Evolutionary conservation across 2,113 vertebrate species (phyloP).

Genomic region (Hydropotes inermis): DNA sequence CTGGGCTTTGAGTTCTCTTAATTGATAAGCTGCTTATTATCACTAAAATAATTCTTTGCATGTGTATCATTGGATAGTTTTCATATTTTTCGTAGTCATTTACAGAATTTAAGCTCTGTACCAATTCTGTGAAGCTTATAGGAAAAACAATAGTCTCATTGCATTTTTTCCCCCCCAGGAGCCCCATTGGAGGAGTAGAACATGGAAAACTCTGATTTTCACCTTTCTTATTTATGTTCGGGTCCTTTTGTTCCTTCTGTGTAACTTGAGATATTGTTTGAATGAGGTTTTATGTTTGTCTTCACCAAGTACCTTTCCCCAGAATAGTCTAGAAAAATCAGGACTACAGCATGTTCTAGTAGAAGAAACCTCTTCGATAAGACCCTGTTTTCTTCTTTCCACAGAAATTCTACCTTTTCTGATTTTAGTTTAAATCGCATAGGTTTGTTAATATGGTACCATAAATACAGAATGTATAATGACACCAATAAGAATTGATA

Average conservation of each 20-base stretch:
- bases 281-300: not conserved
- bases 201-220: not conserved
- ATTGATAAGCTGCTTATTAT: not conserved
- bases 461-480: slow-evolving; percentile 1
- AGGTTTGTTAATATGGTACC: not conserved
- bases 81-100: slow-evolving; percentile 1
- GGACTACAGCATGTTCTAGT: not conserved
- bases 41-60: not conserved
- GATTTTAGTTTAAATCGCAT: not conserved
- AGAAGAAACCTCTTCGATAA: not conserved
- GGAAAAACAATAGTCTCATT: not conserved
- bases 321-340: not conserved
- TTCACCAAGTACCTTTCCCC: not conserved
- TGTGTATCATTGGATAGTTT: slow-evolving; percentile 7
- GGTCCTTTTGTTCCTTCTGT: not conserved
- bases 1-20: not conserved
- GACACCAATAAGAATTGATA: not conserved
- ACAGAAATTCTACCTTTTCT: not conserved
- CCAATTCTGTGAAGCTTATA: not conserved
- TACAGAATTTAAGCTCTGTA: not conserved
- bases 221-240: not conserved
- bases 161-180: not conserved
- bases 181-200: not conserved
- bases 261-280: not conserved
- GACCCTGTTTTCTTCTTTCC: not conserved